phyloP scores from a whole-genome alignment of 2,113 vertebrate genomes.

The Aphelocoma coerulescens region DNA sequence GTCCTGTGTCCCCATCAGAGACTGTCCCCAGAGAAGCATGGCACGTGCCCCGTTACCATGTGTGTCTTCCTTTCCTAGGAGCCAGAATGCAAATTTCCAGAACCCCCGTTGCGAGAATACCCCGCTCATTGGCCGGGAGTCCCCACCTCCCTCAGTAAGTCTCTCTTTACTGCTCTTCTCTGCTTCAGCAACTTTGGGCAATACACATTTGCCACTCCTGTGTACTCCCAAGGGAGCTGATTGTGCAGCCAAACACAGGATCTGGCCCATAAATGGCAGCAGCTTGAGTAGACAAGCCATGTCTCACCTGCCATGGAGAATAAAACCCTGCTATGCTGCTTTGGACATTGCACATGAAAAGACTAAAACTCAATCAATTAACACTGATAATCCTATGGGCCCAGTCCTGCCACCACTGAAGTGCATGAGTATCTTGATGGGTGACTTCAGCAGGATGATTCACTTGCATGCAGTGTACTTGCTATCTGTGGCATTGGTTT shows the following conservation, averaged over 20 bases:
- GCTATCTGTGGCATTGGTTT: neutral
- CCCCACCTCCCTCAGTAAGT: conserved; percentile 97
- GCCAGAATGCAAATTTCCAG: conserved; percentile 98
- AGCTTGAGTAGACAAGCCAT: neutral
- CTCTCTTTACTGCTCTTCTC: conserved; percentile 58
- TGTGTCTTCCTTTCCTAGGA: conserved; percentile 76
- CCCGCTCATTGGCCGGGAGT: conserved; percentile 96
- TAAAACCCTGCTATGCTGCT: neutral
- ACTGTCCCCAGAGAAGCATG: neutral
- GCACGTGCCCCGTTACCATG: conserved; percentile 5
- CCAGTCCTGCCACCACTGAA: conserved; percentile 21
- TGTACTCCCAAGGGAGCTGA: conserved; percentile 4
- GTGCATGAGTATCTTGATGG: conserved; percentile 40
- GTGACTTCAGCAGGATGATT: conserved; percentile 38
- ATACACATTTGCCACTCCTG: neutral
- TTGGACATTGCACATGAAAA: neutral
- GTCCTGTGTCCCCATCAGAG: neutral
- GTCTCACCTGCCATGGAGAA: neutral
- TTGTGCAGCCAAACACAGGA: conserved; percentile 3
- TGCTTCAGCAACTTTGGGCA: conserved; percentile 45
- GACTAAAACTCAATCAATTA: neutral
- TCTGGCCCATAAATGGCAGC: conserved; percentile 16
- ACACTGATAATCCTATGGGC: neutral
- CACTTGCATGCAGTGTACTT: conserved; percentile 40
- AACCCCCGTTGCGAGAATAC: conserved; percentile 98